Evolutionary conservation across 2,888 invertebrate genomes (phyloP), one percentile per base, ranked within the genome.

Genomic region (Calameuta idolon): DNA sequence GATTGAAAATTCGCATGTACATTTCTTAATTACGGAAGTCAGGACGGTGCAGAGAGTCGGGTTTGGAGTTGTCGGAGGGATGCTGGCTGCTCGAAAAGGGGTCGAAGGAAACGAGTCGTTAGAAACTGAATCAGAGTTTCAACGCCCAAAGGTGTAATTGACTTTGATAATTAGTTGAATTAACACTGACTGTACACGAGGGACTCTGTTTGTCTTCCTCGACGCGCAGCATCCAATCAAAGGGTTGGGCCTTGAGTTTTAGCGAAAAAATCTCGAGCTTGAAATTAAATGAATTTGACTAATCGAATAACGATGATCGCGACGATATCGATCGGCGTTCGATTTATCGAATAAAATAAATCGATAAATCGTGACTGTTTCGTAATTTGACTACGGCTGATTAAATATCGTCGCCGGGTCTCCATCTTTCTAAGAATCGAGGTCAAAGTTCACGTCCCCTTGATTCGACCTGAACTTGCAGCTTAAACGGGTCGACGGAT

Each of bases 101-200:
- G 23, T 55, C 2, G 55, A 55, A 55, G 23, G 55, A 55, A 55
- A 55, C 5, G 23, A 55, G 23, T 55, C 55, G 5, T 9, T 55
- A 30, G 69, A 76, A 55, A 76, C 78, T 69, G 76, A 78, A 76
- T 78, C 68, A 68, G 75, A 78, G 73, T 76, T 35, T 55, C 73
- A 37, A 76, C 73, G 73, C 78, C 73, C 73, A 76, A 73, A 73
- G 76, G 78, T 76, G 73, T 76, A 78, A 78, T 78, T 78, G 78
- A 73, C 75, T 78, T 73, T 73, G 78, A 76, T 78, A 76, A 78
- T 78, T 78, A 76, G 76, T 76, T 78, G 71, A 78, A 78, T 78
- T 76, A 76, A n/a, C 76, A 34, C 33, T 2, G 55, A 55, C 55
- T 23, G 55, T 55, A 55, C 75, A 55, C 71, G 12, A 34, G 71